These are phyloP conservation scores for Drosophila koepferae DNA, from an alignment of 2,888 invertebrate species.

Conservation along the genomic window DNA sequence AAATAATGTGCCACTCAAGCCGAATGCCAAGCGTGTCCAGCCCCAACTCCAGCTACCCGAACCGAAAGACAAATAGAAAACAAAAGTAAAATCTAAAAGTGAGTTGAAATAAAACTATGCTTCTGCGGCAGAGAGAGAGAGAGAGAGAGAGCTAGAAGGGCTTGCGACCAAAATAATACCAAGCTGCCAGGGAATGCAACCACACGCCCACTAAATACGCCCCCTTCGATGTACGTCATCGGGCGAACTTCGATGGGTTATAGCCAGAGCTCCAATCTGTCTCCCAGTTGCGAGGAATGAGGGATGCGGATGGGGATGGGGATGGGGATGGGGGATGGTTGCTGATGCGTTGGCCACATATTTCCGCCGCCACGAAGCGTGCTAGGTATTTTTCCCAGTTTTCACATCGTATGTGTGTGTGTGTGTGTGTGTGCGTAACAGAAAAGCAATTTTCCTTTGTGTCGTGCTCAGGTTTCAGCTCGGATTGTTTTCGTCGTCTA, in stretches of 20 bases:
- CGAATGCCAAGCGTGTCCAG: constrained; percentile 65
- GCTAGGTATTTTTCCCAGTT: constrained; percentile 70
- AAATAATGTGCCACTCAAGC: constrained; percentile 82
- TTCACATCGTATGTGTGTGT: constrained; percentile 49
- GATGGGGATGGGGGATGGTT: background rate
- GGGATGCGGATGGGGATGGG: background rate
- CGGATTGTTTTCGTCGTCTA: constrained; percentile 66
- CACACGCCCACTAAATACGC: constrained; percentile 21
- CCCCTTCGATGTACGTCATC: constrained; percentile 63
- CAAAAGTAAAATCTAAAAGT: constrained; percentile 57
- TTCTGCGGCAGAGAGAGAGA: constrained; percentile 8
- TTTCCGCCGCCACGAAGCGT: constrained; percentile 76
- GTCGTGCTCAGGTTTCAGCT: constrained; percentile 77
- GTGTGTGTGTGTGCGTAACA: constrained; percentile 68
- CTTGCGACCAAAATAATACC: constrained; percentile 53
- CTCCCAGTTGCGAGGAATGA: constrained; percentile 11
- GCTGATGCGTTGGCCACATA: constrained; percentile 70
- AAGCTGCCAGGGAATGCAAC: constrained; percentile 57
- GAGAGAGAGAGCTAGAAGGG: constrained; percentile 28
- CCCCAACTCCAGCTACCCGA: constrained; percentile 17
- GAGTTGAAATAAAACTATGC: constrained; percentile 74
- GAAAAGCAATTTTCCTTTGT: constrained; percentile 82
- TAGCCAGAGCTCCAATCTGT: constrained; percentile 44
- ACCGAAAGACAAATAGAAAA: constrained; percentile 77
- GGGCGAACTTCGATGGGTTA: constrained; percentile 70